phyloP scores from a whole-genome alignment of 1,140 invertebrate genomes.

The Trichonephila inaurata region DNA sequence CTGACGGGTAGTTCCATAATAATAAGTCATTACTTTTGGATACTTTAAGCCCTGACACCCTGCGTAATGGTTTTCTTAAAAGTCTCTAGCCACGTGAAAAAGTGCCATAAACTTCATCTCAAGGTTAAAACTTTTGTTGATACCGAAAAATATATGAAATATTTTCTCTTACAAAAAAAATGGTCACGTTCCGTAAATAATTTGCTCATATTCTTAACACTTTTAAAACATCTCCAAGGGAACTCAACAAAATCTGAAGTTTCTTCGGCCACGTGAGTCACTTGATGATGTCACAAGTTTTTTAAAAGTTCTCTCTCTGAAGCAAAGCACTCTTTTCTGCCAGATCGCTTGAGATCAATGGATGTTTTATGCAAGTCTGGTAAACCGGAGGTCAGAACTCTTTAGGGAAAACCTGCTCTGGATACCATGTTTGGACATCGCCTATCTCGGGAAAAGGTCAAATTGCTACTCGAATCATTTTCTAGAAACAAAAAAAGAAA shows the following conservation, averaged over 20 bases:
- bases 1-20: too few species aligned
- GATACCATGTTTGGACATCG: conserved; percentile 69
- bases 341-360: conserved; percentile 30
- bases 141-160: too few species aligned
- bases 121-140: too few species aligned
- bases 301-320: neutral
- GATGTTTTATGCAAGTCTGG: conserved; percentile 21
- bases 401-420: conserved; percentile 64
- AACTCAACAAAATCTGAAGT: neutral
- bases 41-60: too few species aligned
- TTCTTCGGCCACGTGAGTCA: neutral
- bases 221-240: too few species aligned
- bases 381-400: conserved; percentile 59
- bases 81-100: too few species aligned
- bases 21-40: too few species aligned
- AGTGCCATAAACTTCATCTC: too few species aligned
- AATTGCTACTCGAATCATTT: conserved; percentile 37
- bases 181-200: neutral
- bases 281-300: conserved; percentile 42
- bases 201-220: too few species aligned
- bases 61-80: too few species aligned
- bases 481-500: conserved; percentile 1
- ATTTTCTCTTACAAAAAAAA: neutral
- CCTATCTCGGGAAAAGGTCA: conserved; percentile 31
- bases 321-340: conserved; percentile 17